Evolutionary conservation across 1,140 invertebrate species (phyloP), one percentile per base, ranked within the genome.

Genomic region (Pantala flavescens): DNA sequence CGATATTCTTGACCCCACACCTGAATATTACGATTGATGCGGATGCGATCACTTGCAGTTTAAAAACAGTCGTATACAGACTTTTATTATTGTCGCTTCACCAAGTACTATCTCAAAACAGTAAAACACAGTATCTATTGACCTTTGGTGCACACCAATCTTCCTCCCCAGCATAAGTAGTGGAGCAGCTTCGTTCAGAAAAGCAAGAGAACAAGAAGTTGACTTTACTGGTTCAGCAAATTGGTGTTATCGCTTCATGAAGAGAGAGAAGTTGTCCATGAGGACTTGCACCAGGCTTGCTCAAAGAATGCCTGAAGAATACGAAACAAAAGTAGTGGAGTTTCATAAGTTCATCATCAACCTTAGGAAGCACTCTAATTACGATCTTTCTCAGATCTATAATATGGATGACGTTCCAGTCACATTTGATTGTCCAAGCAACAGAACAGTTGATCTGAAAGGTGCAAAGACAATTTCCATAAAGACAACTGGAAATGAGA

Each of bases 231-330:
- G 71, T 23, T 23, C 71, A 72, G 24, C 23, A 24, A 23, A 19
- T 7, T 72, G 24, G 23, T 72, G 71, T 72, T 72, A 7, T 5
- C n/a, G 71, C n/a, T 72, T 72, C 71, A 72, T 72, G 71, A 10
- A 23, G 28, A 24, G 71, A 72, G 24, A 23, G n/a, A 24, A 23
- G 7, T 28, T 72, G 23, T 72, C 21, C 14, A 72, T 72, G 71
- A 23, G 23, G 23, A 28, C 23, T 72, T 23, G 14, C 2, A 72
- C 23, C 19, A 72, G 24, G 24, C n/a, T 24, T 23, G 71, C 71
- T 23, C 71, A 72, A 72, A 72, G 14, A 16, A 23, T 72, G 71
- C 71, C 71, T 16, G 24, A 23, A 24, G 71, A 24, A 24, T 72
- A 72, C 24, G 71, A 72, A 28, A 23, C n/a, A 19, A 72, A 72